Evolutionary conservation across 53 echinoderm and acorn worm species (phyloP).

Genomic region (Glandiceps talaboti): DNA sequence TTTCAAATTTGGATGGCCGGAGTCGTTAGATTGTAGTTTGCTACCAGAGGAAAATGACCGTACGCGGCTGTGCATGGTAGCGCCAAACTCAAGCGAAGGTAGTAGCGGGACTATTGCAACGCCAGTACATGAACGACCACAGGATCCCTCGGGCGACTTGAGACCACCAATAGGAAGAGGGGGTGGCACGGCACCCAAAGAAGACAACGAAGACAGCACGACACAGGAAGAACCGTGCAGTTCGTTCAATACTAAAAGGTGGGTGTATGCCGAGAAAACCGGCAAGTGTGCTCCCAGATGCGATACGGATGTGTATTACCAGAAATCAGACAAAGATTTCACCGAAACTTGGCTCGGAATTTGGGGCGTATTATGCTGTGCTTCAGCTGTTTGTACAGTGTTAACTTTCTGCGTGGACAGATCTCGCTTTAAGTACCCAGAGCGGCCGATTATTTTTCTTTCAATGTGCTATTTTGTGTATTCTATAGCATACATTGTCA

Average conservation of each 20-base stretch:
- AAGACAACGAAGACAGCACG: constrained; percentile 3
- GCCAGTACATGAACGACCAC: constrained; percentile 10
- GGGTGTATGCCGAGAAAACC: constrained; percentile 55
- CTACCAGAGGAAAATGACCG: constrained; percentile 52
- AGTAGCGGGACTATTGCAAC: neutral
- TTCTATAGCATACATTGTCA: constrained; percentile 75
- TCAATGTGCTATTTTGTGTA: constrained; percentile 96
- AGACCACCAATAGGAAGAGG: neutral
- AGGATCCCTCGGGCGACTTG: neutral
- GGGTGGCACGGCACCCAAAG: neutral
- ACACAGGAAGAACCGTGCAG: constrained; percentile 19
- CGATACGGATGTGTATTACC: constrained; percentile 76
- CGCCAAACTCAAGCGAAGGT: constrained; percentile 42
- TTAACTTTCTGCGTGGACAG: constrained; percentile 90
- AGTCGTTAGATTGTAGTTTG: constrained; percentile 59
- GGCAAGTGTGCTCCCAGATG: constrained; percentile 77
- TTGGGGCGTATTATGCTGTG: constrained; percentile 92
- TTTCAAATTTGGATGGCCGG: constrained; percentile 77
- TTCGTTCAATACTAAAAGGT: constrained; percentile 53
- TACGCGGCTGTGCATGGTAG: constrained; percentile 84
- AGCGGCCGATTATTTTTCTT: constrained; percentile 87
- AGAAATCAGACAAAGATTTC: constrained; percentile 71
- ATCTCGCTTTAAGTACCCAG: constrained; percentile 81
- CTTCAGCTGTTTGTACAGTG: constrained; percentile 73
- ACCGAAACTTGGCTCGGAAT: constrained; percentile 92